phyloP scores from a whole-genome alignment of 2,113 vertebrate species.

The Romanogobio albipinnatus region DNA sequence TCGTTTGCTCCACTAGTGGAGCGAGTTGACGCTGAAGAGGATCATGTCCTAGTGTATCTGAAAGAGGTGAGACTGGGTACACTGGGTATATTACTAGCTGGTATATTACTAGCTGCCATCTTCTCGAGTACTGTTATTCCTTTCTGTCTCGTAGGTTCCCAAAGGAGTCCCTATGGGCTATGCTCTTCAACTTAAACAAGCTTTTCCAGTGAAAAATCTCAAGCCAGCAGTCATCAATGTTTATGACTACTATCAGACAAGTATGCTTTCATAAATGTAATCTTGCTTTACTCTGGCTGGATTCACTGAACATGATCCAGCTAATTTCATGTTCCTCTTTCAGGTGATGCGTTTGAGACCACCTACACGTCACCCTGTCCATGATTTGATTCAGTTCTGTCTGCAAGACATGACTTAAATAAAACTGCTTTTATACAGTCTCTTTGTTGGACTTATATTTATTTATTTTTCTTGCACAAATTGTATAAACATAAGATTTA shows the following conservation, averaged over 20 bases:
- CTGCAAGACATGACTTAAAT: background rate
- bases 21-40: slow-evolving; percentile 55
- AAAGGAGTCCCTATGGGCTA: background rate
- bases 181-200: background rate
- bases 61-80: slow-evolving; percentile 58
- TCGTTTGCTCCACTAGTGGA: background rate
- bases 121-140: background rate
- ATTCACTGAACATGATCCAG: background rate
- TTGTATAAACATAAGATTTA: too few relatives aligned
- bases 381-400: background rate
- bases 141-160: background rate
- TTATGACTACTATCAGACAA: slow-evolving; percentile 21
- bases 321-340: background rate
- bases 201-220: background rate
- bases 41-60: slow-evolving; percentile 66
- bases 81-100: background rate
- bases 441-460: too few relatives aligned
- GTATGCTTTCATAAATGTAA: background rate
- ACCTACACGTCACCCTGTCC: background rate
- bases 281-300: background rate
- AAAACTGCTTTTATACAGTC: background rate
- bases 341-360: background rate
- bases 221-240: background rate
- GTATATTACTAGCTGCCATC: background rate
- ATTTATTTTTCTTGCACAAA: too few relatives aligned